phyloP scores from a whole-genome alignment of 35 echinoderm and acorn worm species.

The Lytechinus pictus region DNA sequence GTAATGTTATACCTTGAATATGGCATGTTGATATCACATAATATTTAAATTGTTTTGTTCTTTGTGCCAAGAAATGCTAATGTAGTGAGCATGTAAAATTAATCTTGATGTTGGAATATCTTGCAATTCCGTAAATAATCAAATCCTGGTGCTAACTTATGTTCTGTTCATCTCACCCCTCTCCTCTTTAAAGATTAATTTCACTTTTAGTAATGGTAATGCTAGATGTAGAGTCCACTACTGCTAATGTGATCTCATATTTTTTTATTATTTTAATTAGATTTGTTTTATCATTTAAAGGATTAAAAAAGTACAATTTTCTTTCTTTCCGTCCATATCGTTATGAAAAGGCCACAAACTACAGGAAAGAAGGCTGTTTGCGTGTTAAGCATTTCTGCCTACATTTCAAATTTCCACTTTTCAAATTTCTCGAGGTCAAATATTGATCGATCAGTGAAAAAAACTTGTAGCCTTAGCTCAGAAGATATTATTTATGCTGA shows the following conservation, averaged over 20 bases:
- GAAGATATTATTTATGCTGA: not conserved
- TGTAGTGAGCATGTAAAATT: not conserved
- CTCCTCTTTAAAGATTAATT: not conserved
- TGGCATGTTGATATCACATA: not conserved
- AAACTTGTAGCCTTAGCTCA: not conserved
- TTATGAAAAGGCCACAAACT: not conserved
- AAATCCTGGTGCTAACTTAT: not conserved
- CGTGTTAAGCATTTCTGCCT: not conserved
- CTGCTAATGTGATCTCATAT: not conserved
- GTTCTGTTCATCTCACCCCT: not conserved
- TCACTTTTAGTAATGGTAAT: not conserved
- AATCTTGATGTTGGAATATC: not conserved
- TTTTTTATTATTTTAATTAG: not conserved
- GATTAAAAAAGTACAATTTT: not conserved
- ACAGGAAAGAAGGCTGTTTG: not conserved
- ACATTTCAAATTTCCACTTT: not conserved
- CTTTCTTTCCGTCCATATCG: not conserved
- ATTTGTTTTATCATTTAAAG: not conserved
- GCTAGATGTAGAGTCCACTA: not conserved
- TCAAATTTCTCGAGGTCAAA: not conserved
- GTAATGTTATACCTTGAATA: slow-evolving; percentile 5
- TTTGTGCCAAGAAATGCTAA: not conserved
- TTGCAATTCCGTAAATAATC: not conserved
- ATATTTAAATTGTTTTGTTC: not conserved
- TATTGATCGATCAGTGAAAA: not conserved